Base-by-base conservation (phyloP, 2,888 invertebrate genomes). In the Chamaedrilus cognettii region DNA sequence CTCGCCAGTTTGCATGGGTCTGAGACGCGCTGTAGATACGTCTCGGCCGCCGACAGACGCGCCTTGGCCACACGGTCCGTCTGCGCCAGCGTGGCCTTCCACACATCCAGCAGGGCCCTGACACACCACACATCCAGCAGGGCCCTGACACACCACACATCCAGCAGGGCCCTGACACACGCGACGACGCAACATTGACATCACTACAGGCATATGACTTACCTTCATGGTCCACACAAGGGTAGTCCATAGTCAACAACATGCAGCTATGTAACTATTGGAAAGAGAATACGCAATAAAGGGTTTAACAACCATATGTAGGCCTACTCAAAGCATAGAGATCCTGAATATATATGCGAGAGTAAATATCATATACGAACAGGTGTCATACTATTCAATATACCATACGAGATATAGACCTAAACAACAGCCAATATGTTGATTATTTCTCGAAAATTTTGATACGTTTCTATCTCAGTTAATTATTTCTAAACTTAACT, bases 81-180 rank as follows among this genome's bases (percentile, higher is more conserved):
- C 85, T 96, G 96, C 82, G 96, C 96, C 77, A 97, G 86, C 2
- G 96, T 93, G 0, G 93, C 93, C 73, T 94, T 88, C 96, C 96
- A 97, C n/a, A 96, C 95, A 80, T 92, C 93, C 92, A 94, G 94
- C 89, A 96, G 93, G 82, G 96, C 95, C 92, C 96, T 96, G 78
- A 60, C n/a, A n/a, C n/a, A n/a, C 96, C 96, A 97, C n/a, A 96
- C 95, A 80, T 92, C 93, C 92, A 94, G 94, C 89, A 96, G 93
- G 82, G 96, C 95, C 92, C 96, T 96, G 78, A 60, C n/a, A n/a
- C n/a, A n/a, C 96, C 96, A 97, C n/a, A 96, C 95, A 80, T 92
- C 93, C 92, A 94, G 94, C 89, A 96, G 93, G 82, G 96, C 95
- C 92, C 96, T 96, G 78, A 60, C n/a, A n/a, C n/a, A n/a, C 96